These are phyloP conservation scores for mouse (Mus musculus) DNA, from an alignment of 2,113 vertebrate genomes.

Conservation along the genomic window GRCm39 chr11:91024001-91024500, in stretches of 20 bases:
- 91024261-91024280: constrained; percentile 28
- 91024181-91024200: constrained; percentile 3
- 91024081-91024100: not conserved
- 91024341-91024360: not conserved
- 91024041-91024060: constrained; percentile 37
- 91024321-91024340: not conserved
- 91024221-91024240: not conserved
- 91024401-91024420: not conserved
- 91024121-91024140: not conserved
- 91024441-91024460: no score
- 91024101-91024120: constrained; percentile 38
- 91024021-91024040: constrained; percentile 48
- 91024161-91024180: not conserved
- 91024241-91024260: constrained; percentile 15
- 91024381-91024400: not conserved
- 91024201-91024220: not conserved
- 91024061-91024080: constrained; percentile 29
- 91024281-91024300: constrained; percentile 43
- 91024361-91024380: not conserved
- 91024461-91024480: not conserved
- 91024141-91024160: constrained; percentile 48
- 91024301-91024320: constrained; percentile 32
- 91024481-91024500: not conserved
- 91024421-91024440: not conserved
- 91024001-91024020: constrained; percentile 67